A percentile compares a stretch with the other conserved stretches of the same genome.
phyloP scores from a whole-genome alignment of 2,113 vertebrate genomes.

The Elephas maximus region DNA sequence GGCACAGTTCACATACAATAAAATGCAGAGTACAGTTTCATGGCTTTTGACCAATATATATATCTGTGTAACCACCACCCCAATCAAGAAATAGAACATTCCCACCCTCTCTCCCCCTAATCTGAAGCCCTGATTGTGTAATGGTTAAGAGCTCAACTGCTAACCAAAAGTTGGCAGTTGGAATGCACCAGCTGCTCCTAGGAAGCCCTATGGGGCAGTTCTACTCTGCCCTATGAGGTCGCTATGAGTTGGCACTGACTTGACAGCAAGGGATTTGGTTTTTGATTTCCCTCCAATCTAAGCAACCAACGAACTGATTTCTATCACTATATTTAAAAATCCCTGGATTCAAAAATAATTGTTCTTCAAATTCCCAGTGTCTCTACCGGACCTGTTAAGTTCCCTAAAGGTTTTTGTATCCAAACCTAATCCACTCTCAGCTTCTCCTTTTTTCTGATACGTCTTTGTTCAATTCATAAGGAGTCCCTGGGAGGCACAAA shows the following conservation, averaged over 20 bases:
- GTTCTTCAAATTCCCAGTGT: slow-evolving; percentile 17
- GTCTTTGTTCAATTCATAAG: not conserved
- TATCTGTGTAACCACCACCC: not conserved
- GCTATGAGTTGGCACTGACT: too few relatives aligned
- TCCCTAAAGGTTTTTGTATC: not conserved
- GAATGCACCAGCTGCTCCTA: too few relatives aligned
- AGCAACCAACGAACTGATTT: not conserved
- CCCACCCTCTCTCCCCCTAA: not conserved
- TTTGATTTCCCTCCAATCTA: not conserved
- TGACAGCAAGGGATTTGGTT: too few relatives aligned
- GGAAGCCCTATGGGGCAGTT: too few relatives aligned
- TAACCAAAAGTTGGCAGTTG: too few relatives aligned
- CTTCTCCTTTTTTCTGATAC: slow-evolving; percentile 5
- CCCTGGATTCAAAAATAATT: not conserved
- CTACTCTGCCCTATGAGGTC: too few relatives aligned
- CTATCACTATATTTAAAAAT: not conserved
- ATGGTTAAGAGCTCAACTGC: too few relatives aligned
- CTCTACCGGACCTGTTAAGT: not conserved
- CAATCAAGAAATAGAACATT: not conserved
- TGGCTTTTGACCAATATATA: not conserved
- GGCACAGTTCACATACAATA: not conserved
- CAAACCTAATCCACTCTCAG: slow-evolving; percentile 8
- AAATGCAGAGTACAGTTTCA: not conserved
- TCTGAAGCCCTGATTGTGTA: too few relatives aligned
- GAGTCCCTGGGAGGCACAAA: not conserved